Base-by-base conservation (phyloP, 2,797 vertebrate genomes). In the Sphenopsis melanotis region DNA sequence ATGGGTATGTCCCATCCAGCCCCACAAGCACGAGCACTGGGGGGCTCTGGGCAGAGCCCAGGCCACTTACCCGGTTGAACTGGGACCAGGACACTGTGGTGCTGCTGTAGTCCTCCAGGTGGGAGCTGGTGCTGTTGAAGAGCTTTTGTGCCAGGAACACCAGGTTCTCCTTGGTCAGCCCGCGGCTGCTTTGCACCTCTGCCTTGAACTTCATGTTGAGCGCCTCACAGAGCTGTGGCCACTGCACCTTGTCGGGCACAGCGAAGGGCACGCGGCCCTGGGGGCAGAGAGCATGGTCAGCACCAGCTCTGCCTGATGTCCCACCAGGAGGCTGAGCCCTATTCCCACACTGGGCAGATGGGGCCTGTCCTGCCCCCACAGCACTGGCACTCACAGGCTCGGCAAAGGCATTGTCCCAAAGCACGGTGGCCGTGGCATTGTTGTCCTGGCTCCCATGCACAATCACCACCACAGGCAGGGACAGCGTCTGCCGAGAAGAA, bases 171-270 rank as follows among this genome's bases (percentile, higher is more conserved):
- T 99, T 99, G 17, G 99, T 99, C 87, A 99, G 98, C 85, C 99
- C 99, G 0, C 99, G 98, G 71, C 96, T 98, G 78, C 99, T 99
- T 97, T 99, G 99, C 97, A 99, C 99, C 95, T 99, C 99, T 0
- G 99, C 99, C 97, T 99, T 99, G 98, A 99, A 99, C 94, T 99
- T 99, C 99, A 99, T 99, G 96, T 99, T 98, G 34, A 99, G 98
- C 0, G 99, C 98, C 76, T 99, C 99, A 0, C 99, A 99, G 63
- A 99, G 98, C 98, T 99, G 99, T 0, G 99, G 98, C 99, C 99
- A 99, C 87, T 98, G 95, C 88, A 99, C 99, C 91, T 99, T 99
- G 96, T 99, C 99, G 0, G 99, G 99, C 59, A 99, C 99, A 0
- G 98, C 97, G 6, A 99, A 99, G 1, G 99, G 99, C 64, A 99